Percentiles rank a stretch among this genome's conserved stretches.
These are phyloP conservation scores for Seira musarum DNA, from an alignment of 2,888 invertebrate species.

Conservation along the genomic window DNA sequence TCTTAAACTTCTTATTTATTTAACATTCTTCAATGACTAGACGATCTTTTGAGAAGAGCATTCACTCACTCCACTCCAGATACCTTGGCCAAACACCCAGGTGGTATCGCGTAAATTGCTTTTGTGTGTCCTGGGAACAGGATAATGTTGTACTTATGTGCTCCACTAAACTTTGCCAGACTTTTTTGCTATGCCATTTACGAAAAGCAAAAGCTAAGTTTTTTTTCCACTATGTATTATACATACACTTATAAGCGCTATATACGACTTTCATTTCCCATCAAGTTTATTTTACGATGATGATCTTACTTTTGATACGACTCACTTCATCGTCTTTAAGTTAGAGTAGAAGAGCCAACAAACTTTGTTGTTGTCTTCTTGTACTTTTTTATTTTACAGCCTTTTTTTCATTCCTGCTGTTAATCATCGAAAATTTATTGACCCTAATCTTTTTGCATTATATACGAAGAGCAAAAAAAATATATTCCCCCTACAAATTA, in stretches of 20 bases:
- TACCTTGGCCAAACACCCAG: neutral
- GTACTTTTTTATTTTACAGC: neutral
- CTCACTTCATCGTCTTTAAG: neutral
- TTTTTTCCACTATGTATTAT: too few species aligned
- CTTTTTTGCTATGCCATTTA: neutral
- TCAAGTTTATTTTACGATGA: neutral
- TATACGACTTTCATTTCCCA: too few species aligned
- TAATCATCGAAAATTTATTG: constrained; percentile 53
- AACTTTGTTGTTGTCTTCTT: neutral
- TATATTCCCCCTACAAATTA: neutral
- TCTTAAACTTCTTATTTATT: neutral
- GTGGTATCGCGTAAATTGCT: constrained; percentile 7
- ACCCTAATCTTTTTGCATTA: neutral
- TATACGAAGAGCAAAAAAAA: neutral
- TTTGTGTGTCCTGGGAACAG: constrained; percentile 4
- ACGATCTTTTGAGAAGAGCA: too few species aligned
- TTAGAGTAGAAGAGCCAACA: too few species aligned
- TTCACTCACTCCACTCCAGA: too few species aligned
- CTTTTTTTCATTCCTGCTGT: constrained; percentile 48
- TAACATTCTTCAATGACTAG: too few species aligned
- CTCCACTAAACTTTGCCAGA: neutral
- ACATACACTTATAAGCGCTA: too few species aligned
- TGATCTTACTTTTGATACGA: neutral
- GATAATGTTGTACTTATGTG: constrained; percentile 10
- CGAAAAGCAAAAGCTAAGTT: too few species aligned